Base-by-base conservation (phyloP, 2,888 invertebrate genomes). In the Dolichomitus sp. region DNA sequence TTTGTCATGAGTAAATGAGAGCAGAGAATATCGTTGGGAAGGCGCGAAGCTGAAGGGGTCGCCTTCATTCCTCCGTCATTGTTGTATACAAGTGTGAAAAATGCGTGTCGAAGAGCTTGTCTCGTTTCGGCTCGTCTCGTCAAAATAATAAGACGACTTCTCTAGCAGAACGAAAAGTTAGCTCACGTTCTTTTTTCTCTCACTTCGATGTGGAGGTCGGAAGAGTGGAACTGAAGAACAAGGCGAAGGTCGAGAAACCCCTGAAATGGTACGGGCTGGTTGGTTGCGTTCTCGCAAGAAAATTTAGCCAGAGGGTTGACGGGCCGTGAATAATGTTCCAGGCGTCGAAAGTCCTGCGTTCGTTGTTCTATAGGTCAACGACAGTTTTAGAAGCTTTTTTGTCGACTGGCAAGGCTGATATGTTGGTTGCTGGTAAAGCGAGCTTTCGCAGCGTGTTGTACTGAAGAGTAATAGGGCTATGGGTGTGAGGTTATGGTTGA, bases 1-100 rank as follows among this genome's bases (percentile, higher is more conserved):
- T 86, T 84, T 85, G 87, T 85, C 85, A 83, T 37, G 52, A 66
- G 87, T 87, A 87, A 88, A 88, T 87, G 85, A 89, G 87, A 88
- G 87, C 88, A 88, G 87, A 88, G 87, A 88, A 89, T 87, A 88
- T 85, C 84, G 81, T 76, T 76, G 81, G 57, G 61, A 74, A 59
- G 75, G 54, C 69, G 30, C 65, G n/a, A 52, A 48, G 23, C 33
- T 50, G n/a, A 9, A 4, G 69, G 54, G 11, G n/a, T 17, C 45
- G 17, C 7, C 45, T 27, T 33, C 63, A 14, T 45, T 9, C 54
- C 66, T 50, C 19, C 65, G 65, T 76, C 76, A 81, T 76, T 76
- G 66, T 76, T 76, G 81, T 79, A 30, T 61, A 61, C 74, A 70
- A 45, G 69, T 42, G 74, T 69, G 70, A 66, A 59, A 63, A 79